Conservation (phyloP, 64 coral and sea anemone genomes). For the Stichodactyla mertensii region DNA sequence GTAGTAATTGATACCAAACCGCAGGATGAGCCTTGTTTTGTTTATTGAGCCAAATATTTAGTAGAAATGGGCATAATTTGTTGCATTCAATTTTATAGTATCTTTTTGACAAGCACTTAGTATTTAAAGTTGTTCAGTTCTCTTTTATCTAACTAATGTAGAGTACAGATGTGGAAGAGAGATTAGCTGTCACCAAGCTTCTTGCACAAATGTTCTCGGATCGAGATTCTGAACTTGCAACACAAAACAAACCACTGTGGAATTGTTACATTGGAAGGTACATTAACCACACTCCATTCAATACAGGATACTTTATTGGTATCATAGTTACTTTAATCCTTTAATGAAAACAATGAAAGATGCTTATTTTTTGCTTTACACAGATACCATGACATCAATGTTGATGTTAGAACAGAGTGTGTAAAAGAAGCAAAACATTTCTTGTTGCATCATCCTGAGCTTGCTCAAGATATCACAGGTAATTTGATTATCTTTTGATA, state of each 20-base stretch:
- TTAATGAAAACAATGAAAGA: not conserved
- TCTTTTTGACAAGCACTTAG: too few species aligned
- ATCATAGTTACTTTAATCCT: not conserved
- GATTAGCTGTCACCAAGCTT: constrained; percentile 51
- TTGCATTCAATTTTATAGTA: too few species aligned
- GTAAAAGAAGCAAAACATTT: constrained; percentile 73
- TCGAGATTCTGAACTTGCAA: constrained; percentile 68
- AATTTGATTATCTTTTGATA: not conserved
- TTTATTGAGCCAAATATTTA: not conserved
- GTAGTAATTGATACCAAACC: not conserved
- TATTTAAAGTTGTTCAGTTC: too few species aligned
- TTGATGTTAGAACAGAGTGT: constrained; percentile 73
- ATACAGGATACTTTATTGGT: not conserved
- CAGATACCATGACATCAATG: constrained; percentile 86
- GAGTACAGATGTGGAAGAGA: constrained; percentile 76
- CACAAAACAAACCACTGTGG: constrained; percentile 84
- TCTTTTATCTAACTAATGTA: not conserved
- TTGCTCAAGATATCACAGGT: constrained; percentile 43
- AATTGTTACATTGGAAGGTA: constrained; percentile 87
- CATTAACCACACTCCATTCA: not conserved
- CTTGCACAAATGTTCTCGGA: constrained; percentile 92
- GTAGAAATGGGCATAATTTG: too few species aligned
- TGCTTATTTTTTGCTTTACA: constrained; percentile 25
- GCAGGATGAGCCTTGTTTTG: too few species aligned
- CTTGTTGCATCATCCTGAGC: constrained; percentile 48